Base-by-base conservation (phyloP, 2,113 vertebrate genomes). In the Solea solea region DNA sequence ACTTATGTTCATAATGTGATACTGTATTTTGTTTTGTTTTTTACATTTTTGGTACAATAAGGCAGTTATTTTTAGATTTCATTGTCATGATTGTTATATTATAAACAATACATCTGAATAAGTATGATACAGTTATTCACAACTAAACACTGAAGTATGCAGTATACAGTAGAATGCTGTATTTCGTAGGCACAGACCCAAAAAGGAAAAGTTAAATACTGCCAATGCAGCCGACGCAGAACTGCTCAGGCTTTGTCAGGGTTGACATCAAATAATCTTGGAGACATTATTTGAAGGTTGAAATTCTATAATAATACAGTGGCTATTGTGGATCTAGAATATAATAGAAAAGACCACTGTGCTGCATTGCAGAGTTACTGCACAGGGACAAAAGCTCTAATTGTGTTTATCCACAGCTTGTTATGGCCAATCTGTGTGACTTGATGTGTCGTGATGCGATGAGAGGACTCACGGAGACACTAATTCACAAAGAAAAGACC, bases 381-480 rank as follows among this genome's bases (percentile, higher is more conserved):
- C 48, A 74, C n/a, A 57, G 10, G 45, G 50, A 39, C 8, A 54
- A 51, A 11, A 64, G 41, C 78, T 48, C 44, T 59, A 65, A 59
- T 59, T 56, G 70, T 72, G 75, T 75, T 76, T 61, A 71, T 34
- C 21, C 16, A n/a, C 59, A 57, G 60, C 50, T 61, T 75, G 67
- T 34, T 64, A 53, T 48, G 65, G 62, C 72, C 60, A 41, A 51
- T 61, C 58, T 6, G 52, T 70, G 56, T 63, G 49, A 57, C 34
- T 21, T 59, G 56, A 59, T 42, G 40, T 34, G 25, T 39, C 28
- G 53, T 59, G 55, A 40, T 57, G 55, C 40, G 56, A 59, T 55
- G 61, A 39, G 49, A 76, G 55, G 25, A 63, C 44, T 56, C 57
- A 74, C 7, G 54, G 53, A 68, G 61, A 64, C 63, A 28, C 25